Conservation (phyloP, 2,113 vertebrate genomes). For the Verasper variegatus region DNA sequence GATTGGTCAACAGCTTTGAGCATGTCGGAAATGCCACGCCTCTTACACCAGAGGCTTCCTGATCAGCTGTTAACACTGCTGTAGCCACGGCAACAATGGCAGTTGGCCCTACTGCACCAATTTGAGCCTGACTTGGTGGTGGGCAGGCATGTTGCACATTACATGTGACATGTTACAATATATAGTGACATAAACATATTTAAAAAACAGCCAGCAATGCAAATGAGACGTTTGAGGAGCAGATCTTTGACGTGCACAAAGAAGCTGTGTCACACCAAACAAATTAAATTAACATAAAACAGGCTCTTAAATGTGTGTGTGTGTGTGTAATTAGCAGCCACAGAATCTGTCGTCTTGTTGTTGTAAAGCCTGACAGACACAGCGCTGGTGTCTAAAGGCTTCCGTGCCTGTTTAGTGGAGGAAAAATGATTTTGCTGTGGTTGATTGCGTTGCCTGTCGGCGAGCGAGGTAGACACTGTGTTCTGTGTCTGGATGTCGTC, state of each 20-base stretch:
- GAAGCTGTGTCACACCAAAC: no score
- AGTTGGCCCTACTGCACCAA: background rate
- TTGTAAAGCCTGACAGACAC: background rate
- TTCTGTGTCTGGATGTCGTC: conserved; percentile 26
- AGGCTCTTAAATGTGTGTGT: no score
- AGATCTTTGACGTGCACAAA: no score
- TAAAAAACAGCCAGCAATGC: background rate
- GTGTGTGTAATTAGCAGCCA: background rate
- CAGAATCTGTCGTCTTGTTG: background rate
- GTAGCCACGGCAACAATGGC: background rate
- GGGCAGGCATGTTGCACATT: background rate
- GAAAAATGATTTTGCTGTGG: background rate
- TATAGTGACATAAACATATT: background rate
- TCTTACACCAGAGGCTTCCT: background rate
- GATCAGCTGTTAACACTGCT: conserved; percentile 1
- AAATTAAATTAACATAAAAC: no score
- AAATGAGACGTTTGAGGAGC: background rate
- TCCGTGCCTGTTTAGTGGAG: background rate
- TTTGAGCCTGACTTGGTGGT: background rate
- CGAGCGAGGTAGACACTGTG: conserved; percentile 1
- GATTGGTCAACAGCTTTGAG: background rate
- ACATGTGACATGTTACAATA: background rate
- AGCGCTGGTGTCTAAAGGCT: background rate
- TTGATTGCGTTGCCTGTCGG: background rate
- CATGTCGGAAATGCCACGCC: background rate